Evolutionary conservation across 2,113 vertebrate genomes (phyloP).

Genomic region (Prietella phreatophila): DNA sequence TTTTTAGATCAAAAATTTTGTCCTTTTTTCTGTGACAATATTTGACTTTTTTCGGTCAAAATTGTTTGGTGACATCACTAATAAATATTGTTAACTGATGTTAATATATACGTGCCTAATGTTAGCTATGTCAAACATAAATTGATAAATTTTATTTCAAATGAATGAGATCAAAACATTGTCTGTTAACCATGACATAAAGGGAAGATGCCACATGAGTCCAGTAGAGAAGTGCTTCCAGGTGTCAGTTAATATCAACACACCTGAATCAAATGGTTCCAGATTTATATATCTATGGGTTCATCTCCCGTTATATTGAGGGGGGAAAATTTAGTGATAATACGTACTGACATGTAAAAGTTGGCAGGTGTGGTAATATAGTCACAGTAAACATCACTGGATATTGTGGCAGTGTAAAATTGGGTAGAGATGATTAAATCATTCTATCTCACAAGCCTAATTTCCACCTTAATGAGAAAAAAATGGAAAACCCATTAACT

Average conservation of each 20-base stretch:
- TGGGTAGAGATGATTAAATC: not conserved
- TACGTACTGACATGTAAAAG: not conserved
- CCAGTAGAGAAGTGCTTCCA: not conserved
- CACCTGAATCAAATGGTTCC: not conserved
- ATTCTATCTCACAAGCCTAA: not conserved
- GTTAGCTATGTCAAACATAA: not conserved
- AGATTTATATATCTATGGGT: not conserved
- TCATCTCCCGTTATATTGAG: not conserved
- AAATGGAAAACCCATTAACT: not conserved
- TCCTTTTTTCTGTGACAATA: too few relatives aligned
- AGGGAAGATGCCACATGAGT: not conserved
- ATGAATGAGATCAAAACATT: not conserved
- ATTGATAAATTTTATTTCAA: not conserved
- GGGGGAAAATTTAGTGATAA: not conserved
- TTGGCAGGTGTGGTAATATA: not conserved
- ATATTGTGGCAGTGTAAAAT: not conserved
- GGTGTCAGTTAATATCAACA: not conserved
- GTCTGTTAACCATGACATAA: not conserved
- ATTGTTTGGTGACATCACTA: not conserved
- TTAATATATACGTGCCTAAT: not conserved
- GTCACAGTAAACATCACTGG: not conserved
- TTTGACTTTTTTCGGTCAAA: not conserved
- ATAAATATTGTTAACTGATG: not conserved
- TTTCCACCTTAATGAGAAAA: not conserved
- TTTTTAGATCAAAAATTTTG: not conserved